Evolutionary conservation across 2,888 invertebrate genomes (phyloP).

Genomic region (Caenorhabditis wallacei): DNA sequence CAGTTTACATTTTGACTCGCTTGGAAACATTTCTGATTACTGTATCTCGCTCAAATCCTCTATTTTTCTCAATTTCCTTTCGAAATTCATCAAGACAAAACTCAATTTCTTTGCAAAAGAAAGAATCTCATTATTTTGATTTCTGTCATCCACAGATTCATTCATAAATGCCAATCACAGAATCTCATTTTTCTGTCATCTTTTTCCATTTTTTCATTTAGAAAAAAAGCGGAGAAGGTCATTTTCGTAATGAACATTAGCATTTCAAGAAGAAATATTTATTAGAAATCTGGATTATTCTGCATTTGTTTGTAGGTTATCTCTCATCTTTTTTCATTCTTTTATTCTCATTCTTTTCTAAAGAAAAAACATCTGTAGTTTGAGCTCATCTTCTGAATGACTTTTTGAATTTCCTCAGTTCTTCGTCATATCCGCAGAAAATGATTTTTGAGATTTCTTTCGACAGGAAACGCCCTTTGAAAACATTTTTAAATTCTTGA

Average conservation of each 20-base stretch:
- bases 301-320: not conserved
- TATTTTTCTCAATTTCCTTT: too few species aligned
- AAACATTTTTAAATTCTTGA: too few species aligned
- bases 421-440: not conserved
- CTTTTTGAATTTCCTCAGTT: too few species aligned
- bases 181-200: not conserved
- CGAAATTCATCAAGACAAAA: not conserved
- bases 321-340: too few species aligned
- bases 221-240: constrained; percentile 13
- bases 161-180: constrained; percentile 36
- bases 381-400: not conserved
- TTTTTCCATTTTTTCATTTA: not conserved
- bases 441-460: not conserved
- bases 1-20: too few species aligned
- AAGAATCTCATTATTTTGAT: not conserved
- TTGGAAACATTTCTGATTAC: too few species aligned
- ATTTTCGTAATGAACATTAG: constrained; percentile 19
- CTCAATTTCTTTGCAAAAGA: not conserved
- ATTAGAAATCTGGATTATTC: constrained; percentile 9
- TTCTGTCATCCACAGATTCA: constrained; percentile 14
- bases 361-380: not conserved
- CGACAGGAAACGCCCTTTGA: too few species aligned
- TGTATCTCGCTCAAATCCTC: too few species aligned
- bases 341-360: not conserved
- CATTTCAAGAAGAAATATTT: not conserved